Base-by-base conservation (phyloP, 1,140 invertebrate species). In the Drosophila lowei region DNA sequence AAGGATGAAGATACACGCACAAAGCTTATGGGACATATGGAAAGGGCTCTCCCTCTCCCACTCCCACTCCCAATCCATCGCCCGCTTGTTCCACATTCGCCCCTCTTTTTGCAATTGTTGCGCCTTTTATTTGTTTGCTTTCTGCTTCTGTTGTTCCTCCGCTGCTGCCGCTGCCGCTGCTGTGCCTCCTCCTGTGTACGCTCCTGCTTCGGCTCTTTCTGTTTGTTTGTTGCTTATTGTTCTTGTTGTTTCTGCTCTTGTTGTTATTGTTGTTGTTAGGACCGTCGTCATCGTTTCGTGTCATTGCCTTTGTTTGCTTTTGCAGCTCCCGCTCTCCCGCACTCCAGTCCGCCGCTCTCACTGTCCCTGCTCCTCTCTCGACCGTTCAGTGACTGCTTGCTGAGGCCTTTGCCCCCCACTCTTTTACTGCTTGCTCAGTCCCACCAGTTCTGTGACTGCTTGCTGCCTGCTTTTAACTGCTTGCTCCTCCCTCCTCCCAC, bases 291-390 rank as follows among this genome's bases (percentile, higher is more conserved):
- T 77, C 73, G 83, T 75, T 86, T 86, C 83, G 81, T 86, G 81
- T 86, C 81, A 86, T 86, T 86, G 81, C 74, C 83, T 86, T 86
- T 86, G 81, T 86, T 86, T 88, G 81, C 83, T 79, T 84, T 72
- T 74, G 80, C 79, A 84, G 66, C 55, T 54, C 53, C 63, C 2
- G 8, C 8, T 8, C 30, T 5, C 3, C 23, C 23, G 8, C 7
- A 2, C 18, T 30, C 0, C 6, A 6, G 25, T 5, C 28, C 6
- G 70, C 46, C 30, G 30, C 34, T 25, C 30, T 6, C 13, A 13
- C 34, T 28, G 15, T 8, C 21, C 52, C n/a, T 0, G 4, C 23
- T 18, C 52, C 11, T 28, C 53, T 28, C 34, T 5, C 34, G 11
- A 13, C 34, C 34, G 34, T 38, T 38, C 34, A 38, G 11, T 38